A percentile compares a stretch with the other conserved stretches of the same genome.
Conservation (phyloP, 2,888 invertebrate genomes). For the Oscheius sp. region DNA sequence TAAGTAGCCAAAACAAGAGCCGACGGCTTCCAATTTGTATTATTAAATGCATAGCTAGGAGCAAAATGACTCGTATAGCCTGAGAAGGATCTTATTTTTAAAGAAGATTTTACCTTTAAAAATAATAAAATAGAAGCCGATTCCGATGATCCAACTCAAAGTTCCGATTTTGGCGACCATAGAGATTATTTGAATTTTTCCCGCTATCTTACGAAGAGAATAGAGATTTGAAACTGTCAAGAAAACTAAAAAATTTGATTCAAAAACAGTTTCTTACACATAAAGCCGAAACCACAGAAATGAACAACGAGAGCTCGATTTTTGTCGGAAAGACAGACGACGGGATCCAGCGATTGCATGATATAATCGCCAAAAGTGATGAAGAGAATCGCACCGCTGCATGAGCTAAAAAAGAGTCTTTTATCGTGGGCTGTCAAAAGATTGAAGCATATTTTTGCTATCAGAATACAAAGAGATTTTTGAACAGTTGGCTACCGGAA, state of each 20-base stretch:
- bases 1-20: constrained; percentile 46
- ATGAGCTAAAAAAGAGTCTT: constrained; percentile 34
- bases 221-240: constrained; percentile 48
- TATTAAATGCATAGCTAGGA: constrained; percentile 34
- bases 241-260: constrained; percentile 32
- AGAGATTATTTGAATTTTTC: constrained; percentile 41
- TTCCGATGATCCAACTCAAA: constrained; percentile 38
- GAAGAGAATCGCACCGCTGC: constrained; percentile 43
- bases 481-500: no score
- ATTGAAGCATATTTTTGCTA: no score
- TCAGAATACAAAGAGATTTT: no score
- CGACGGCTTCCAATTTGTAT: constrained; percentile 32
- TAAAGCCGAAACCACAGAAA: constrained; percentile 42
- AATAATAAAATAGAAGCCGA: constrained; percentile 43
- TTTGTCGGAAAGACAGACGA: constrained; percentile 30
- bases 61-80: constrained; percentile 32
- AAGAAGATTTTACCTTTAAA: constrained; percentile 31
- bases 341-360: constrained; percentile 40
- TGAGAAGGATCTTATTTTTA: background rate
- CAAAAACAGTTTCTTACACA: constrained; percentile 33
- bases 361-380: constrained; percentile 48
- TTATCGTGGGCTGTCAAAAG: background rate
- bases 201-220: constrained; percentile 43
- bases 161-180: constrained; percentile 45
- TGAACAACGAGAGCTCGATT: constrained; percentile 20